Conservation (phyloP, 2,888 invertebrate genomes). For the Scaeva pyrastri region DNA sequence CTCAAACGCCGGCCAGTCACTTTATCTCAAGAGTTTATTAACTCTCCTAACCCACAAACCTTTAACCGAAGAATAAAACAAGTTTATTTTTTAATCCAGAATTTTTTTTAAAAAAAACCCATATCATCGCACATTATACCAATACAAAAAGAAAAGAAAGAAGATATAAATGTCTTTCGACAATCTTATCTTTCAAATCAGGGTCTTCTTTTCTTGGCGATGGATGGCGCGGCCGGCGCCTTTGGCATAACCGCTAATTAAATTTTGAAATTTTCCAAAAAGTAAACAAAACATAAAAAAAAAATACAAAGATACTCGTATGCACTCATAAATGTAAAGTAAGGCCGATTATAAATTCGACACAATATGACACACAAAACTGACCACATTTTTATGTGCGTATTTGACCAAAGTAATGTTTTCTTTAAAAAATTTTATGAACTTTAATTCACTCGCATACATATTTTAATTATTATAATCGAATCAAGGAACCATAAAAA, state of each 20-base stretch:
- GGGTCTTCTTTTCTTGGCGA: neutral
- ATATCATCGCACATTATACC: neutral
- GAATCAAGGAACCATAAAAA: slow-evolving; percentile 68
- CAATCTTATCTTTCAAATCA: slow-evolving; percentile 32
- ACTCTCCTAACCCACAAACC: neutral
- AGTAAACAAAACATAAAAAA: slow-evolving; percentile 48
- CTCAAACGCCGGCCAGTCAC: neutral
- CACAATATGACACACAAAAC: slow-evolving; percentile 60
- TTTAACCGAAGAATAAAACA: slow-evolving; percentile 1
- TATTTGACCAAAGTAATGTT: neutral
- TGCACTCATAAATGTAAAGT: slow-evolving; percentile 31
- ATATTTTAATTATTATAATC: slow-evolving; percentile 4
- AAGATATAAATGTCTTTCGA: slow-evolving; percentile 31
- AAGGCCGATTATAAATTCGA: slow-evolving; percentile 47
- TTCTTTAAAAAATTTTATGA: slow-evolving; percentile 18
- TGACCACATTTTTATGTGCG: slow-evolving; percentile 49
- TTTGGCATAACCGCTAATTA: slow-evolving; percentile 60
- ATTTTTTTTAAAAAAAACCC: neutral
- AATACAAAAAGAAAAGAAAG: neutral
- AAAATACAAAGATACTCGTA: no score
- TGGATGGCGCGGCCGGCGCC: slow-evolving; percentile 2
- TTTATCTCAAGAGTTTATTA: slow-evolving; percentile 14
- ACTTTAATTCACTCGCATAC: slow-evolving; percentile 23
- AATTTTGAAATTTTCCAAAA: slow-evolving; percentile 63
- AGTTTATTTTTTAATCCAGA: slow-evolving; percentile 25